Evolutionary conservation across 2,113 vertebrate genomes (phyloP).

Genomic region (Sigmodon hispidus): DNA sequence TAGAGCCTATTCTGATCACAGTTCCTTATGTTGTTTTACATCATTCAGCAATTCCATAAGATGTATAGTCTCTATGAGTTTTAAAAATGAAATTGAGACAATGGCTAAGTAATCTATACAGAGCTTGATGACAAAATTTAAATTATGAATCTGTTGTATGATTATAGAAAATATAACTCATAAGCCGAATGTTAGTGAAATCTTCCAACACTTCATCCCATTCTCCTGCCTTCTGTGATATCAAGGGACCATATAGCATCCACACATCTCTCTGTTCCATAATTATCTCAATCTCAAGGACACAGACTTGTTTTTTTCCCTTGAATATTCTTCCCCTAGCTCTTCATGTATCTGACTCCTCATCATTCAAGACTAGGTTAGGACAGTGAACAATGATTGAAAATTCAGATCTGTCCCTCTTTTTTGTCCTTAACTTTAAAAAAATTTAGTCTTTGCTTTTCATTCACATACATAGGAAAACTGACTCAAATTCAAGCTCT

Average conservation of each 20-base stretch:
- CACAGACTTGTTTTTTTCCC: neutral
- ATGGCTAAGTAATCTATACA: constrained; percentile 15
- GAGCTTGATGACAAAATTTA: constrained; percentile 7
- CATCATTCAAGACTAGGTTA: neutral
- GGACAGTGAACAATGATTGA: neutral
- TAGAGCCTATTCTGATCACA: neutral
- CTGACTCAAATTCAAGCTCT: neutral
- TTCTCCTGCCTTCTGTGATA: neutral
- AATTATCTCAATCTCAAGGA: neutral
- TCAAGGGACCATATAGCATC: neutral
- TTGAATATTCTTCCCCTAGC: neutral
- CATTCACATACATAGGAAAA: neutral
- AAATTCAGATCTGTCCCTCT: neutral
- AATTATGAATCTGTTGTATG: neutral
- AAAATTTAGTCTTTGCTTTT: neutral
- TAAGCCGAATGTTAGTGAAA: neutral
- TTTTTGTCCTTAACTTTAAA: neutral
- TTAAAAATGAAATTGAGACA: neutral
- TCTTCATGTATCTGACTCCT: neutral
- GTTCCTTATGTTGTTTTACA: neutral
- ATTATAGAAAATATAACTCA: neutral
- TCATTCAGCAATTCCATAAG: constrained; percentile 3
- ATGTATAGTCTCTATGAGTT: neutral
- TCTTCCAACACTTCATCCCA: neutral
- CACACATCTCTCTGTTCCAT: neutral